A percentile compares a stretch with the other conserved stretches of the same genome.
phyloP scores from a whole-genome alignment of 2,797 vertebrate species.

The Sebastes steindachneri region DNA sequence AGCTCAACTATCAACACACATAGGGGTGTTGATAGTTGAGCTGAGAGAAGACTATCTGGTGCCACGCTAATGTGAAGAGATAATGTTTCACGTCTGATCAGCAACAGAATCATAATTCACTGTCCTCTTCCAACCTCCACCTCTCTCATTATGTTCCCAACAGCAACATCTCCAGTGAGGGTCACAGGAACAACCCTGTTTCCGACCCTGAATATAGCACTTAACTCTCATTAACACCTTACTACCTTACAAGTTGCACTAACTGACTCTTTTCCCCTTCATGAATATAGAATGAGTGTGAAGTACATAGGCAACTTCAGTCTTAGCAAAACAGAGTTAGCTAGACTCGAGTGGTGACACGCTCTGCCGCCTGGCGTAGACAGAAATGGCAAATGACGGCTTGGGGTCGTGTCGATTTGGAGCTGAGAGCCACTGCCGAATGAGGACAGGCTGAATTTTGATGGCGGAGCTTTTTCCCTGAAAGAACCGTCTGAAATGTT shows the following conservation, averaged over 20 bases:
- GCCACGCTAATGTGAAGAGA: constrained; percentile 62
- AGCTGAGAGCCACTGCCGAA: neutral
- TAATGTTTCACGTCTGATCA: constrained; percentile 67
- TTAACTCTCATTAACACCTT: constrained; percentile 15
- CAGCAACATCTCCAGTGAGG: constrained; percentile 8
- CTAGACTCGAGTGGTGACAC: neutral
- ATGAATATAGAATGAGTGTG: constrained; percentile 66
- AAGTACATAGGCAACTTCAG: constrained; percentile 31
- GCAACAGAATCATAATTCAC: constrained; percentile 57
- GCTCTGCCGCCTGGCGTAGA: neutral
- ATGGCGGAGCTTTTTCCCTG: neutral
- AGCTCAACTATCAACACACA: constrained; percentile 39
- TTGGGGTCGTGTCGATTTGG: neutral
- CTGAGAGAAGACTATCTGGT: constrained; percentile 48
- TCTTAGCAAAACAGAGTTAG: constrained; percentile 21
- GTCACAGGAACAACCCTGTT: constrained; percentile 1
- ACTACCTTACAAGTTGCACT: constrained; percentile 12
- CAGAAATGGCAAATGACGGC: constrained; percentile 21
- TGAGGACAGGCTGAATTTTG: constrained; percentile 2
- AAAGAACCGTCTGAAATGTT: constrained; percentile 41
- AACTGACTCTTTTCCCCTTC: constrained; percentile 33
- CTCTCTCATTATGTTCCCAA: constrained; percentile 20
- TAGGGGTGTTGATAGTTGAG: constrained; percentile 45
- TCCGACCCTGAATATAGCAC: constrained; percentile 11
- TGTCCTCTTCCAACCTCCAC: constrained; percentile 3